These are phyloP conservation scores for Acleris sparsana DNA, from an alignment of 2,888 invertebrate genomes.

Conservation along the genomic window DNA sequence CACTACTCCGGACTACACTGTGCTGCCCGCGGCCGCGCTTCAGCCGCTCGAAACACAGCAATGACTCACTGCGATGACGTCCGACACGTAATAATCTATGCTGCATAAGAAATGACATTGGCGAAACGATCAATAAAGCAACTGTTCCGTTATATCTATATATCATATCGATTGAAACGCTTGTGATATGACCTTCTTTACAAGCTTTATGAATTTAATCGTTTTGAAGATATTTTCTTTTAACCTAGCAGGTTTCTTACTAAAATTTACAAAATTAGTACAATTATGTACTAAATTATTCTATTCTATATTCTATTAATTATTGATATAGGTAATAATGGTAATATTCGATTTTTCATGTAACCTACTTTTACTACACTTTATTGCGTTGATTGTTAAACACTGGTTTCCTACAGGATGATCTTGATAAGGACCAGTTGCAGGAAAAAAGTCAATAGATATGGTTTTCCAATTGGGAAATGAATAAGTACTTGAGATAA, in stretches of 20 bases:
- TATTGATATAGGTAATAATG: too few relatives aligned
- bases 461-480: conserved; percentile 1
- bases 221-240: neutral
- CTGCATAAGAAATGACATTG: conserved; percentile 31
- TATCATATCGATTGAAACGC: conserved; percentile 4
- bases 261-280: neutral
- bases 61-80: conserved; percentile 55
- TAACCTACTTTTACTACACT: too few relatives aligned
- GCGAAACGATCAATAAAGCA: conserved; percentile 24
- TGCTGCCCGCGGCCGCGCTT: neutral
- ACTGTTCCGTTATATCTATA: conserved; percentile 17
- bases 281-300: too few relatives aligned
- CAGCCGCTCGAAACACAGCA: conserved; percentile 30
- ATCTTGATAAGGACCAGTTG: neutral
- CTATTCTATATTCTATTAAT: too few relatives aligned
- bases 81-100: conserved; percentile 33
- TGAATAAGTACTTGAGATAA: conserved; percentile 2
- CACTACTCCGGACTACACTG: conserved; percentile 58
- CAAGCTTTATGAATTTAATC: neutral
- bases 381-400: too few relatives aligned
- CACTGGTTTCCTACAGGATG: too few relatives aligned
- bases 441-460: neutral
- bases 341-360: too few relatives aligned
- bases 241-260: neutral
- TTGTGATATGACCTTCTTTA: neutral